Percentiles rank a stretch among this genome's conserved stretches.
Evolutionary conservation across 2,797 vertebrate species (phyloP).

Genomic region (Macrochelys suwanniensis): DNA sequence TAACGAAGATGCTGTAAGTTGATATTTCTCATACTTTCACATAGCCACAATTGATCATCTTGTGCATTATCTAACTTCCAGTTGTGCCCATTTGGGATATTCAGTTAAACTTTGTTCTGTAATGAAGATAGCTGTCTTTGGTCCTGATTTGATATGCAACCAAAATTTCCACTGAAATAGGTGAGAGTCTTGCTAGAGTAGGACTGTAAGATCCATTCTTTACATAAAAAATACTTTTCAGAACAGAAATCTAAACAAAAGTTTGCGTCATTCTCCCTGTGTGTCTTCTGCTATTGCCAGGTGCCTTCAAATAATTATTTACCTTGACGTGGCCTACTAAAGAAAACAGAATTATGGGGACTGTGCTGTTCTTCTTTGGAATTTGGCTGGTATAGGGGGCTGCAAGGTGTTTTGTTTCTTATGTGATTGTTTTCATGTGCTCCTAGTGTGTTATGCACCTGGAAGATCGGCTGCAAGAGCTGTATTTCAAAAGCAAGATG

Average conservation of each 20-base stretch:
- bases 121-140: neutral
- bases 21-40: neutral
- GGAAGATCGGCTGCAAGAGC: slow-evolving; percentile 96
- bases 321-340: fast-evolving
- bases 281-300: neutral
- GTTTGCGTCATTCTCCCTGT: neutral
- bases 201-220: neutral
- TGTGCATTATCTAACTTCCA: neutral
- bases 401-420: neutral
- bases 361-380: neutral
- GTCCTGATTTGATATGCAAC: neutral
- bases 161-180: slow-evolving; percentile 21
- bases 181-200: neutral
- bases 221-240: neutral
- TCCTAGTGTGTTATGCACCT: slow-evolving; percentile 98
- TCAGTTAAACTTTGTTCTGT: fast-evolving
- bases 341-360: fast-evolving
- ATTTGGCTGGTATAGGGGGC: fast-evolving
- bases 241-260: neutral
- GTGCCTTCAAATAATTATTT: neutral
- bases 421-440: slow-evolving; percentile 23
- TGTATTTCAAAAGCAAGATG: slow-evolving; percentile 99
- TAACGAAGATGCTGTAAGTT: neutral
- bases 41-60: neutral
- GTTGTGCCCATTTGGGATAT: neutral